Percentiles rank a stretch among this genome's conserved stretches.
These are phyloP conservation scores for Encarsia formosa DNA, from an alignment of 2,888 invertebrate genomes.

Conservation along the genomic window DNA sequence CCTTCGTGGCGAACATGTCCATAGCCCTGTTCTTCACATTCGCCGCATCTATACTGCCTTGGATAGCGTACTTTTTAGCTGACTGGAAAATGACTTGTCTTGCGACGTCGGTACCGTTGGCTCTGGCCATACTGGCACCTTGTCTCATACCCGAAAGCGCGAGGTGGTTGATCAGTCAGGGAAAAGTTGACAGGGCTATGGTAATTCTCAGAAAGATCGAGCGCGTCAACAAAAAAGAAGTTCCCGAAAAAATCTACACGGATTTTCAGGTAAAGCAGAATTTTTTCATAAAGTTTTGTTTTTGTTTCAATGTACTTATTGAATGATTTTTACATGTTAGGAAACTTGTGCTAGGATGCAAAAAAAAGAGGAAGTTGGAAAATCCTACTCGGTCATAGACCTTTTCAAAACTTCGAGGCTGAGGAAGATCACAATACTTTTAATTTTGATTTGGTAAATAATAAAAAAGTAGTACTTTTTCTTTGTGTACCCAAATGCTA, in stretches of 20 bases:
- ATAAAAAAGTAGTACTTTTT: too few relatives aligned
- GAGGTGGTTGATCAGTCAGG: conserved; percentile 84
- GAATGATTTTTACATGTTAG: conserved; percentile 30
- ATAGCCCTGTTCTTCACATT: conserved; percentile 84
- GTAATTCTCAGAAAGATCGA: conserved; percentile 76
- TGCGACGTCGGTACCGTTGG: conserved; percentile 73
- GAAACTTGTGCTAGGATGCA: conserved; percentile 60
- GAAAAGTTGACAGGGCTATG: conserved; percentile 74
- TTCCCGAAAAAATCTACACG: conserved; percentile 69
- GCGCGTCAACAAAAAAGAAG: conserved; percentile 70
- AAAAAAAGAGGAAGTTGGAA: conserved; percentile 67
- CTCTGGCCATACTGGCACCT: conserved; percentile 68
- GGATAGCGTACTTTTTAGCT: conserved; percentile 78
- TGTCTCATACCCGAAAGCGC: conserved; percentile 82
- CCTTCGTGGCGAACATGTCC: conserved; percentile 87
- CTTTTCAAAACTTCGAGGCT: conserved; percentile 75
- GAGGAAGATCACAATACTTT: conserved; percentile 69
- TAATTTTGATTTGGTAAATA: conserved; percentile 78
- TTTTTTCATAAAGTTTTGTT: too few relatives aligned
- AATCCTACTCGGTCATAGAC: conserved; percentile 74
- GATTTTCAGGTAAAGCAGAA: conserved; percentile 73
- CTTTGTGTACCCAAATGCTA: too few relatives aligned
- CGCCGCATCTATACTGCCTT: conserved; percentile 74
- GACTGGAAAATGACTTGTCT: conserved; percentile 79
- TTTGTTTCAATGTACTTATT: not conserved